These are phyloP conservation scores for Leptoclinus maculatus DNA, from an alignment of 2,797 vertebrate species.

Conservation along the genomic window DNA sequence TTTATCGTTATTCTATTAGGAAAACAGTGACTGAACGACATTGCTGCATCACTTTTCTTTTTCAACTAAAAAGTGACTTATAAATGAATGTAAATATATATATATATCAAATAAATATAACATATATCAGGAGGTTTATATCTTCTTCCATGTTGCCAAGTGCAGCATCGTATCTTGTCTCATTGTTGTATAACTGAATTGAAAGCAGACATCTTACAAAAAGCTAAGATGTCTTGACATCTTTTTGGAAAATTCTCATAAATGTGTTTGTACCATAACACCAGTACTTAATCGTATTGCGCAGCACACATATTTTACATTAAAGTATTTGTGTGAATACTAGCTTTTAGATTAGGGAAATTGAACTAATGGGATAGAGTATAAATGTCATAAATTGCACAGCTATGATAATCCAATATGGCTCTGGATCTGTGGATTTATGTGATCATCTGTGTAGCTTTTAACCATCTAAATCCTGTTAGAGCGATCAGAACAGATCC, in stretches of 20 bases:
- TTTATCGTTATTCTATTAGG: background rate
- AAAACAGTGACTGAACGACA: background rate
- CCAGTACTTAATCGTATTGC: background rate
- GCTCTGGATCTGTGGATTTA: conserved; percentile 34
- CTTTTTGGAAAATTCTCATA: background rate
- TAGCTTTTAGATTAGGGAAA: conserved; percentile 15
- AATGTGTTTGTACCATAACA: background rate
- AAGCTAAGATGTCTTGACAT: background rate
- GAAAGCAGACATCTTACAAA: background rate
- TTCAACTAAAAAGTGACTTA: background rate
- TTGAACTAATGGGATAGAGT: conserved; percentile 14
- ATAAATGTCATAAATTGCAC: conserved; percentile 29
- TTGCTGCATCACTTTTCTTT: background rate
- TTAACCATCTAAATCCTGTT: conserved; percentile 57
- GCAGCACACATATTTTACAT: background rate
- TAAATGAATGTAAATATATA: background rate
- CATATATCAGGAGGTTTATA: background rate
- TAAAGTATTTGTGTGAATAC: conserved; percentile 5
- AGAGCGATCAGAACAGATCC: conserved; percentile 40
- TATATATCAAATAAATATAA: too few relatives aligned
- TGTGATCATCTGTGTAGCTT: conserved; percentile 32
- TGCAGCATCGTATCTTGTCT: background rate
- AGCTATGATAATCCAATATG: conserved; percentile 45
- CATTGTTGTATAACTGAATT: background rate
- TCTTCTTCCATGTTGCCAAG: background rate